Percentiles rank a stretch among this genome's conserved stretches.
phyloP scores from a whole-genome alignment of 2,113 vertebrate genomes.

The Seriola dumerili region DNA sequence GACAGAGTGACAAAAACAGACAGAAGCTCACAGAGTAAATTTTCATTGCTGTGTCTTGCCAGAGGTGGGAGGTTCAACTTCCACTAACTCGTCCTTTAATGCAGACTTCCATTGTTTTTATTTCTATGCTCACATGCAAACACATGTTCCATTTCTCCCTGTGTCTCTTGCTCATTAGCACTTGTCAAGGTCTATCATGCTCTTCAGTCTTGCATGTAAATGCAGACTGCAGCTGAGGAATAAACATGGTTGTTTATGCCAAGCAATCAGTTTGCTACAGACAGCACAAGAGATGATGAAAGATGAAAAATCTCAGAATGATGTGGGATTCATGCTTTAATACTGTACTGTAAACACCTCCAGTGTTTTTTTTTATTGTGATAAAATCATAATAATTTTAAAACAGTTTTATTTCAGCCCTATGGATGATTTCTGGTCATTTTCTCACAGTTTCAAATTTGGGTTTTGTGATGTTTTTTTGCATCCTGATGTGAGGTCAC shows the following conservation, averaged over 20 bases:
- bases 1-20: neutral
- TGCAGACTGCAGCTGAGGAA: constrained; percentile 23
- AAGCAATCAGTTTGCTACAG: constrained; percentile 23
- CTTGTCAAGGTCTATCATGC: constrained; percentile 23
- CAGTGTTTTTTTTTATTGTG: neutral
- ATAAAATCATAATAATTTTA: neutral
- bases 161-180: constrained; percentile 1
- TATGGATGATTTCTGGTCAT: too few species aligned
- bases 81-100: neutral
- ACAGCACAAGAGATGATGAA: neutral
- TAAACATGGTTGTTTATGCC: constrained; percentile 37
- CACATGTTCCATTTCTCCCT: neutral
- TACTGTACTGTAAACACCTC: neutral
- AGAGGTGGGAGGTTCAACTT: neutral
- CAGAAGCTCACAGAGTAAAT: neutral
- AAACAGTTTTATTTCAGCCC: neutral
- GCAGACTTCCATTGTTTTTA: neutral
- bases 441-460: neutral
- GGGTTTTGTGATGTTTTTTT: neutral
- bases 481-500: neutral
- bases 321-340: neutral
- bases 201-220: constrained; percentile 30
- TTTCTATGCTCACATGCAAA: neutral
- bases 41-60: neutral
- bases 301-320: neutral